Base-by-base conservation (phyloP, 2,888 invertebrate species). In the Agrypnus murinus region DNA sequence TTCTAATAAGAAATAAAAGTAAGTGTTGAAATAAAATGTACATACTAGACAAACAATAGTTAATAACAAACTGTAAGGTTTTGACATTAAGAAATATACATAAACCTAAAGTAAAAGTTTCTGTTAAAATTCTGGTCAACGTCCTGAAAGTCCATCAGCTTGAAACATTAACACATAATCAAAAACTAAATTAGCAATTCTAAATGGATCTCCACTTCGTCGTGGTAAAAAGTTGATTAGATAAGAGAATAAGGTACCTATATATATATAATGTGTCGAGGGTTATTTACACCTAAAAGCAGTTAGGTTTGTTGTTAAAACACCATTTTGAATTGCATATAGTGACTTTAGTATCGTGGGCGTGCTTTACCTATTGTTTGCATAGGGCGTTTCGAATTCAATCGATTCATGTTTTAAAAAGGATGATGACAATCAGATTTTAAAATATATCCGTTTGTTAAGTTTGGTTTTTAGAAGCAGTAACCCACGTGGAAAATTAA, bases 131-230 rank as follows among this genome's bases (percentile, higher is more conserved):
- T 10, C 32, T 32, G 32, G 53, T 53, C 53, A 53, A 53, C 12
- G 53, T 31, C 32, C 25, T 32, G 32, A 32, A 50, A 53, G 14
- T 12, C 15, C 32, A 12, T 15, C 14, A 32, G 53, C 31, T 32
- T 32, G 7, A 53, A 7, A 17, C 48, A 15, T 48, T 48, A 48
- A 46, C 46, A 50, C 32, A 50, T 31, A 50, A 50, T 50, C 50
- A 50, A 19, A n/a, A 46, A 1, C 32, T 2, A 53, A 53, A 53
- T 53, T 53, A 32, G 53, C 53, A 53, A 53, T 53, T 53, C 53
- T 32, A 53, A 53, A 53, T 34, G 53, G 32, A 53, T 53, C 32
- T 14, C 14, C 5, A 17, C 19, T 48, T 48, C 32, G 15, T 53
- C 1, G 31, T 32, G 15, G 32, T 14, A 17, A 46, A 53, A 53